Base-by-base conservation (phyloP, 2,113 vertebrate species). In the Ochotona princeps region DNA sequence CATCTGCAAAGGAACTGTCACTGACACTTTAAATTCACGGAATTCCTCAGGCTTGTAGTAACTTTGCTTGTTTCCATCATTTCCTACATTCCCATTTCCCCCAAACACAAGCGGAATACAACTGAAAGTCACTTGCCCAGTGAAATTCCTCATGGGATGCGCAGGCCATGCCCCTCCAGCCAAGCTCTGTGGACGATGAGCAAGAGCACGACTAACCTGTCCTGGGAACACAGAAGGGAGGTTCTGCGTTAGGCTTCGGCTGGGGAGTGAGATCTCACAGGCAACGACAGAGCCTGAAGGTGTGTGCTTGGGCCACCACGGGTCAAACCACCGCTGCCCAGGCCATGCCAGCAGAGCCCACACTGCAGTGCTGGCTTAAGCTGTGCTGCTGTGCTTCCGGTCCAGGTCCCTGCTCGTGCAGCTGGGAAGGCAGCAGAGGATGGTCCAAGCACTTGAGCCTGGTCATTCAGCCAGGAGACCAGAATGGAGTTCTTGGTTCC, bases 1-100 rank as follows among this genome's bases (percentile, higher is more conserved):
- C 21, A 20, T 1, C 0, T 2, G 9, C 6, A 1, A 8, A 2
- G 9, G 83, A 69, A 28, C 28, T 30, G 5, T 15, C 82, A 65
- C 13, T 35, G 9, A 49, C 0, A 18, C 20, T 23, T 66, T 30
- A 28, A 32, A 35, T 20, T 66, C 26, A 1, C 57, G 30, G 26
- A 38, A 72, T 35, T 35, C 21, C 20, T 35, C 25, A 44, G 38
- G 11, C 32, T 44, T 28, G 65, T 7, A 12, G 54, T 49, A 20
- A 76, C n/a, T 74, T 60, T 47, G 7, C n/a, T 32, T 18, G 26
- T 73, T 83, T 83, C 51, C 60, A 79, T 35, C 30, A 72, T 26
- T 72, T 78, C 65, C 67, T 60, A 8, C 18, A 38, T n/a, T 83
- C 38, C 23, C 73, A 57, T 47, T 63, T 61, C 18, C 30, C 81